These are phyloP conservation scores for Apodemia hepburni DNA, from an alignment of 2,888 invertebrate species.

Conservation along the genomic window DNA sequence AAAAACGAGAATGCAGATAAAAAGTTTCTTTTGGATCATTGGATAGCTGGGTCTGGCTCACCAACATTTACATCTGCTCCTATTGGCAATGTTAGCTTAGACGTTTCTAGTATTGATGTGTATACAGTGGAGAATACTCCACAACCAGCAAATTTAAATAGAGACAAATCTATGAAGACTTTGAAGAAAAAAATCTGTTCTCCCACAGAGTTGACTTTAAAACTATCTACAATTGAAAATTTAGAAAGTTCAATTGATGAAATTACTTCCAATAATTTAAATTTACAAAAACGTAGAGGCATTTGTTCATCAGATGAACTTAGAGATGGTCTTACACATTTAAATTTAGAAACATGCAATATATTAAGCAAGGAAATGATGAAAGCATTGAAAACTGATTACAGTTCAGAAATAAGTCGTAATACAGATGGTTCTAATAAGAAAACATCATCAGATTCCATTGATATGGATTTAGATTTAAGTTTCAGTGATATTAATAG, in stretches of 20 bases:
- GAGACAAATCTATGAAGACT: slow-evolving; percentile 47
- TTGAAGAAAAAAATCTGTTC: slow-evolving; percentile 68
- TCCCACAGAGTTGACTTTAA: slow-evolving; percentile 69
- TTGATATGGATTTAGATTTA: slow-evolving; percentile 76
- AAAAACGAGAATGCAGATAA: slow-evolving; percentile 70
- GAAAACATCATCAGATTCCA: slow-evolving; percentile 75
- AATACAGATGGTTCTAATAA: slow-evolving; percentile 71
- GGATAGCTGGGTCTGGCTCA: slow-evolving; percentile 72
- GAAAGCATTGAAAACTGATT: slow-evolving; percentile 61
- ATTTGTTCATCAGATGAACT: slow-evolving; percentile 79
- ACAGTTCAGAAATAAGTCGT: slow-evolving; percentile 66
- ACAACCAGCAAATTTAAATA: slow-evolving; percentile 41
- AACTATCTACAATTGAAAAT: slow-evolving; percentile 60
- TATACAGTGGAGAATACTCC: slow-evolving; percentile 74
- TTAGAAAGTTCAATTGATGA: slow-evolving; percentile 70
- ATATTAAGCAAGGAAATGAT: slow-evolving; percentile 55
- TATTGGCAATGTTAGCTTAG: slow-evolving; percentile 61
- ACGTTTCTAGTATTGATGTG: slow-evolving; percentile 67
- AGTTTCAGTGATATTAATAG: slow-evolving; percentile 78
- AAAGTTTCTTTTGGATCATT: slow-evolving; percentile 73
- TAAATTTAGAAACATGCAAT: slow-evolving; percentile 55
- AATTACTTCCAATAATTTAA: slow-evolving; percentile 63
- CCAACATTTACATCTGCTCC: slow-evolving; percentile 73
- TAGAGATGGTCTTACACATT: slow-evolving; percentile 58
- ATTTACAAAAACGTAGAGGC: slow-evolving; percentile 76